Base-by-base conservation (phyloP, 2,797 vertebrate genomes). In the Cyprinella venusta region DNA sequence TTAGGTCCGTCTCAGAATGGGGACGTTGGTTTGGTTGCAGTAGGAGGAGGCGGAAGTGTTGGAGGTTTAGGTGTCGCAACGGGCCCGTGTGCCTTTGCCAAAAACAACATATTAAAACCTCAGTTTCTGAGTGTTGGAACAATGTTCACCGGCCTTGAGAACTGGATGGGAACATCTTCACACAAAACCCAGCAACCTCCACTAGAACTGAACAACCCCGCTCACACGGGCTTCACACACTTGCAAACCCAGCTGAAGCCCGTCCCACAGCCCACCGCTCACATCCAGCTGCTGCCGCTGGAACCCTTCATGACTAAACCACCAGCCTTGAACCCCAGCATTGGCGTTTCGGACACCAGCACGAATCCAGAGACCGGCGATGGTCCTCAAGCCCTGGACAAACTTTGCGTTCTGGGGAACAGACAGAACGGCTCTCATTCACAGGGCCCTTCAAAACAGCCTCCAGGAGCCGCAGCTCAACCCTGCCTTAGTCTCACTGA, bases 301-400 rank as follows among this genome's bases (percentile, higher is more conserved):
- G 93, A 94, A 69, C 88, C 86, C 54, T 94, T 94, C 84, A 88
- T 94, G 79, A 89, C 87, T 3, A 95, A 94, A 91, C 81, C 89
- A 52, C 81, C 88, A 2, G 42, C 90, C 0, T 52, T 92, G n/a
- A 85, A 84, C 81, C 80, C 82, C 5, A 93, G 93, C 10, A 90
- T 88, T 3, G 85, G 87, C 65, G 78, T 86, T 21, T 92, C 91
- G n/a, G 91, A 87, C 75, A 90, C 87, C 87, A 86, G 89, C 81
- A 89, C 85, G 33, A 86, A 89, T 81, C 30, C 91, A 26, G 82
- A 90, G 0, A 81, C 90, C 13, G 5, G 84, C 42, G 80, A 74
- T 82, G 67, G 83, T 45, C 8, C 89, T 3, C 88, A 89, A 50
- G 84, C 90, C 4, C n/a, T 92, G 87, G 94, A 94, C 78, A 95